A percentile compares a stretch with the other conserved stretches of the same genome.
Conservation (phyloP, 2,888 invertebrate species). For the Masnerella sp. region DNA sequence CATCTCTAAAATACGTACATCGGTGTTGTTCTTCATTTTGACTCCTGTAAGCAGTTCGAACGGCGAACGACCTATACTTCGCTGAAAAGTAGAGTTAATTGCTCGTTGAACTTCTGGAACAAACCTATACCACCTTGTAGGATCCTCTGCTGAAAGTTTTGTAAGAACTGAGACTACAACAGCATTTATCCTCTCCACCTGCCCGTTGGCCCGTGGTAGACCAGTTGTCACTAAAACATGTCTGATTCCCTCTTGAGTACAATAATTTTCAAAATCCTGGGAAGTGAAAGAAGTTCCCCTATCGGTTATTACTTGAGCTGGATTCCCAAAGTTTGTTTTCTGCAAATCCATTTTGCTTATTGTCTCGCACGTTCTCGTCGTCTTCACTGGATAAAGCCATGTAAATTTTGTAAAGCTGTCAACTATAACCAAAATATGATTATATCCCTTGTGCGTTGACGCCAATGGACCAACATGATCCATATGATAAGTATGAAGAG, state of each 20-base stretch:
- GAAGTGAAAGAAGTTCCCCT: conserved; percentile 60
- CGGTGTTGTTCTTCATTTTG: conserved; percentile 17
- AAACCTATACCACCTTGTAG: conserved; percentile 66
- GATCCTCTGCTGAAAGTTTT: conserved; percentile 67
- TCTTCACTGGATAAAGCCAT: conserved; percentile 21
- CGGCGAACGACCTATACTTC: conserved; percentile 60
- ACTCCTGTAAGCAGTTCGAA: conserved; percentile 30
- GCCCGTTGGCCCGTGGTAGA: conserved; percentile 65
- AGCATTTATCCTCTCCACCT: conserved; percentile 44
- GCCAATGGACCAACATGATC: conserved; percentile 43
- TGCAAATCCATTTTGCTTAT: conserved; percentile 66
- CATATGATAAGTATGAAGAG: conserved; percentile 46
- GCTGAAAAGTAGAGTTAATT: conserved; percentile 61
- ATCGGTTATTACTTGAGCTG: conserved; percentile 70
- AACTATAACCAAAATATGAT: not conserved
- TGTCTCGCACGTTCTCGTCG: conserved; percentile 21
- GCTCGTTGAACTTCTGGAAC: conserved; percentile 62
- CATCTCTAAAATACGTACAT: conserved; percentile 13
- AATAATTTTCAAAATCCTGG: conserved; percentile 69
- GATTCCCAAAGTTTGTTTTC: conserved; percentile 72
- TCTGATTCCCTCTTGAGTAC: conserved; percentile 68
- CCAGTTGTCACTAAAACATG: conserved; percentile 66
- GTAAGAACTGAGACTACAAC: conserved; percentile 67
- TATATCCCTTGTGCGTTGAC: conserved; percentile 21
- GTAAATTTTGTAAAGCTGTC: conserved; percentile 10